Conservation (phyloP, 1,140 invertebrate genomes). For the Neodiprion lecontei region DNA sequence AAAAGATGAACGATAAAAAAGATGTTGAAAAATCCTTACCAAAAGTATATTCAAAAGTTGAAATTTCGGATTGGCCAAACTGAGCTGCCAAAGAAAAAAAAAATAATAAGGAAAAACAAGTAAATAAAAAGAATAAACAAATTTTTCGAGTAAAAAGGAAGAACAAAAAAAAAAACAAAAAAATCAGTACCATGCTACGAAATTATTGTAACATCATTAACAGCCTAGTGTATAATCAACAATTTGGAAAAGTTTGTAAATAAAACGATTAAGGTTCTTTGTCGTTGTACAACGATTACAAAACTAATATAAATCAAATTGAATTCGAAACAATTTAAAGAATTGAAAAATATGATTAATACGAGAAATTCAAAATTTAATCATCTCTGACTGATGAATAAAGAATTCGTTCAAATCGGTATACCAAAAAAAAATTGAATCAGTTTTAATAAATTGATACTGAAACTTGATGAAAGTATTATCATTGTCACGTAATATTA, state of each 20-base stretch:
- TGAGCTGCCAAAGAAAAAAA: not conserved
- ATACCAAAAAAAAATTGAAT: not conserved
- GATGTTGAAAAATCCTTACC: not conserved
- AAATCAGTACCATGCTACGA: no score
- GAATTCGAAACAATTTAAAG: conserved; percentile 1
- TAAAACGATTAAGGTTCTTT: no score
- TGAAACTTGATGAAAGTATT: conserved; percentile 9
- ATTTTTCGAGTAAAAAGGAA: no score
- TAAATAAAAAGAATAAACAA: not conserved
- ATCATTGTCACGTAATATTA: conserved; percentile 16
- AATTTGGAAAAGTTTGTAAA: no score
- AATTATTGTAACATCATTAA: no score
- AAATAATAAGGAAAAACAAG: not conserved
- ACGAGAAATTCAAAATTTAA: not conserved
- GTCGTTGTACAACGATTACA: no score
- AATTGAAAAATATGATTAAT: conserved; percentile 12
- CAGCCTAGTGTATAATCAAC: no score
- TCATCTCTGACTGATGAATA: not conserved
- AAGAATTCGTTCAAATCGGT: not conserved
- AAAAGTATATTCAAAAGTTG: not conserved
- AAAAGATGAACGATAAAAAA: no score
- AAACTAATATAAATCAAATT: no score
- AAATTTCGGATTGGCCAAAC: conserved; percentile 5
- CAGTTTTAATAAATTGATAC: conserved; percentile 11
- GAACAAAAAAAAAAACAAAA: not conserved